These are phyloP conservation scores for Apogon hyalosoma DNA, from an alignment of 2,797 vertebrate species.

Conservation along the genomic window DNA sequence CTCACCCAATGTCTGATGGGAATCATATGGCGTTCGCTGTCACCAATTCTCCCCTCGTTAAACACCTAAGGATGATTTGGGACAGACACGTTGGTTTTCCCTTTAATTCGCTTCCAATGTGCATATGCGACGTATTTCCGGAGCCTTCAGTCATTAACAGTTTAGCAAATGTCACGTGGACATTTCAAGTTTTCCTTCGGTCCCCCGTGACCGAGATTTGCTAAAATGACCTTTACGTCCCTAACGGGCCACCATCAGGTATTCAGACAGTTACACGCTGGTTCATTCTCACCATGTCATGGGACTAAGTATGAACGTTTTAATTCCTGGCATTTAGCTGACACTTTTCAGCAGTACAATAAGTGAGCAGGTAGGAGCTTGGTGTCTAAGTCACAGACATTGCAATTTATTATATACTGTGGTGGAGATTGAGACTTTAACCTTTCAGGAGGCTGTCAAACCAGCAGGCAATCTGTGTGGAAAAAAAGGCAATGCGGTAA, in stretches of 20 bases:
- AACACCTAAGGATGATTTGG: too few species aligned
- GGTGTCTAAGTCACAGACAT: not conserved
- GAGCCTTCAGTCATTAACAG: not conserved
- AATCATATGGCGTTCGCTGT: too few species aligned
- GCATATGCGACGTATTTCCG: not conserved
- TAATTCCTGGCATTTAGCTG: slow-evolving; percentile 20
- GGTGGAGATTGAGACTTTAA: slow-evolving; percentile 11
- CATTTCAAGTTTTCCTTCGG: not conserved
- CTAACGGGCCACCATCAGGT: not conserved
- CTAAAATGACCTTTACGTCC: slow-evolving; percentile 12
- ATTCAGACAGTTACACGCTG: not conserved
- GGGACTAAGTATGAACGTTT: not conserved
- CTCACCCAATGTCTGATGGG: too few species aligned
- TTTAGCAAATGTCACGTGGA: not conserved
- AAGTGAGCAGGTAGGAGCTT: not conserved
- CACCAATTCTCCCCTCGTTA: too few species aligned
- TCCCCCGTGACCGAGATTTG: not conserved
- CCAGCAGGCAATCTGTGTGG: not conserved
- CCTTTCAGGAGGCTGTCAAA: slow-evolving; percentile 20
- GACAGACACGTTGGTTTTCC: too few species aligned
- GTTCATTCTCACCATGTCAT: not conserved
- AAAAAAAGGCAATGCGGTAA: too few species aligned
- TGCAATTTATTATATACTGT: slow-evolving; percentile 13
- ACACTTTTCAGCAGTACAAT: slow-evolving; percentile 1
- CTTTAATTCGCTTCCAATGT: too few species aligned